A percentile compares a stretch with the other conserved stretches of the same genome.
Conservation (phyloP, 1,140 invertebrate species). For the Drosophila kohkoa region DNA sequence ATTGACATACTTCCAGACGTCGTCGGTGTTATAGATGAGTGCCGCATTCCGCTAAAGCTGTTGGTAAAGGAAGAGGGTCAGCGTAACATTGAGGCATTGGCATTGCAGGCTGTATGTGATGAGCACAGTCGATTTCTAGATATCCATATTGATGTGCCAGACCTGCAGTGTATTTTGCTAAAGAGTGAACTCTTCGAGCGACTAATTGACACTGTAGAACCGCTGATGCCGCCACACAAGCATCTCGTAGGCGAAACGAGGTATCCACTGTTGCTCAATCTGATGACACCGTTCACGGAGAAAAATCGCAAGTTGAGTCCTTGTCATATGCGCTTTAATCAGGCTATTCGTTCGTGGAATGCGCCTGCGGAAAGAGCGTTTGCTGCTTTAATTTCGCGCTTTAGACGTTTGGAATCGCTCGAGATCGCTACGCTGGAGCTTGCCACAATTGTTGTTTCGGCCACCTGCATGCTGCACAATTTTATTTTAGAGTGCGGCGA, state of each 20-base stretch:
- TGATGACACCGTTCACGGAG: slow-evolving; percentile 50
- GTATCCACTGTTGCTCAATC: slow-evolving; percentile 48
- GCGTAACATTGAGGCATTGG: slow-evolving; percentile 6
- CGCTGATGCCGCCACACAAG: slow-evolving; percentile 35
- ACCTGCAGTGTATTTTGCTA: slow-evolving; percentile 38
- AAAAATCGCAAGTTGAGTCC: slow-evolving; percentile 27
- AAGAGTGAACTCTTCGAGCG: slow-evolving; percentile 47
- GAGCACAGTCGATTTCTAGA: slow-evolving; percentile 45
- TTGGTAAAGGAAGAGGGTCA: slow-evolving; percentile 12
- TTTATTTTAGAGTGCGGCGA: slow-evolving; percentile 51
- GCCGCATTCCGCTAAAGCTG: slow-evolving; percentile 32
- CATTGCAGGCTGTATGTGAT: slow-evolving; percentile 46
- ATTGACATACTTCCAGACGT: slow-evolving; percentile 38
- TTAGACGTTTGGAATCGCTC: slow-evolving; percentile 32
- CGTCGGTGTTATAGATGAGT: slow-evolving; percentile 50
- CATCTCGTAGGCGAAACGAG: slow-evolving; percentile 49
- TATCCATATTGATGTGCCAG: slow-evolving; percentile 45
- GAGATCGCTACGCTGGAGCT: slow-evolving; percentile 40
- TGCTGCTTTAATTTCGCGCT: slow-evolving; percentile 38
- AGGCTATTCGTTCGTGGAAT: slow-evolving; percentile 39
- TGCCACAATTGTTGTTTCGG: slow-evolving; percentile 35
- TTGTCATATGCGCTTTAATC: slow-evolving; percentile 42
- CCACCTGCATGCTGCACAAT: slow-evolving; percentile 54
- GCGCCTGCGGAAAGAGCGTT: slow-evolving; percentile 37
- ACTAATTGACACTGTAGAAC: slow-evolving; percentile 32